Conservation (phyloP, 53 echinoderm and acorn worm species). For the Glandiceps talaboti region DNA sequence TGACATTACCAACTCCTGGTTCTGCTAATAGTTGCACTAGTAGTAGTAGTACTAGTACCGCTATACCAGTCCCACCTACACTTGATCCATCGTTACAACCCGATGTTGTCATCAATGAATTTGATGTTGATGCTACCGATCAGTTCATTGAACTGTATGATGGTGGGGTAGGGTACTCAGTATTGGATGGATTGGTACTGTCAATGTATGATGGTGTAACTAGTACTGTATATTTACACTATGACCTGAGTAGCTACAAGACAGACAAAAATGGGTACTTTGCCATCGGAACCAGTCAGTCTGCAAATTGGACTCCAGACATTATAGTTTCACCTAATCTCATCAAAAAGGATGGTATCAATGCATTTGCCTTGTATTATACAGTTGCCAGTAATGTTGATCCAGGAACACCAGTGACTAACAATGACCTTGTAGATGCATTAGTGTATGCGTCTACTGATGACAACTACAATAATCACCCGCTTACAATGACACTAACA, state of each 20-base stretch:
- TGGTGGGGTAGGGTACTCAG: constrained; percentile 48
- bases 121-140: constrained; percentile 28
- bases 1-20: constrained; percentile 41
- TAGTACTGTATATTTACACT: constrained; percentile 27
- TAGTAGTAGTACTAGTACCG: not conserved
- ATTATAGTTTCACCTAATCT: not conserved
- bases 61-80: not conserved
- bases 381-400: constrained; percentile 16
- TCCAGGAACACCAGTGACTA: constrained; percentile 29
- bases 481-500: not conserved
- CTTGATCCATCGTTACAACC: constrained; percentile 14
- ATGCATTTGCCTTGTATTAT: constrained; percentile 65
- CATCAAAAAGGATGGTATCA: constrained; percentile 11
- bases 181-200: constrained; percentile 42
- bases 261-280: constrained; percentile 59
- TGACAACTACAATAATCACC: not conserved
- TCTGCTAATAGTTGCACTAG: constrained; percentile 34
- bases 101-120: constrained; percentile 64
- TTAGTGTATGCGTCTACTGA: constrained; percentile 39
- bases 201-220: constrained; percentile 44
- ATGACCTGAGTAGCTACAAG: constrained; percentile 31
- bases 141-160: constrained; percentile 81
- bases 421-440: constrained; percentile 49
- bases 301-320: constrained; percentile 3
- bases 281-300: constrained; percentile 28